Conservation (phyloP, 1,140 invertebrate genomes). For the Brachionus sp. region DNA sequence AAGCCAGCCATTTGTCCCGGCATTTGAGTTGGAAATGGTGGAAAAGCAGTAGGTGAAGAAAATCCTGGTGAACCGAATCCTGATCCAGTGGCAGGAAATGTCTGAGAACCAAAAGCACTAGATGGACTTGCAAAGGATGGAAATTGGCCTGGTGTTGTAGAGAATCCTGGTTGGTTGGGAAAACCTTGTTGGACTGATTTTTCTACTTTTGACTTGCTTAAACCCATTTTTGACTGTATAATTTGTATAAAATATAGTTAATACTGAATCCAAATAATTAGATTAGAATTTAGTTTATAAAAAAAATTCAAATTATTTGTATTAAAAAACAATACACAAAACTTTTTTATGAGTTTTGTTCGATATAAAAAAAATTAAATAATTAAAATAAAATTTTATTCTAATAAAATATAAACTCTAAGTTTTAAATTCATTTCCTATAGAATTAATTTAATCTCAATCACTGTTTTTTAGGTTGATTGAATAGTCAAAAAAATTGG, state of each 20-base stretch:
- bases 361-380: background rate
- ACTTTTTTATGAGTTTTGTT: constrained; percentile 33
- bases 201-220: constrained; percentile 34
- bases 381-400: constrained; percentile 2
- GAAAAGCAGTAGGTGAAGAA: background rate
- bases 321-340: background rate
- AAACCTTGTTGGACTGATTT: constrained; percentile 44
- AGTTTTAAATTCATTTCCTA: background rate
- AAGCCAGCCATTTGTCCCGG: background rate
- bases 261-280: background rate
- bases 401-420: constrained; percentile 4
- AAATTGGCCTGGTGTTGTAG: background rate
- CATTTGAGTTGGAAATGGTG: constrained; percentile 40
- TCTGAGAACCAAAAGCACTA: background rate
- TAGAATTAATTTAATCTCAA: background rate
- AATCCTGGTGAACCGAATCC: background rate
- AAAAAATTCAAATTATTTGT: background rate
- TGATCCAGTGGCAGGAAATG: background rate
- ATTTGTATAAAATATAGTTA: background rate
- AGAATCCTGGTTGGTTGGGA: constrained; percentile 26
- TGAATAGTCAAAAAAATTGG: background rate
- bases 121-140: background rate
- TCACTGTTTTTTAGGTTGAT: constrained; percentile 22
- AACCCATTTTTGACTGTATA: constrained; percentile 37
- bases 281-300: background rate